Conservation (phyloP, 2,113 vertebrate genomes). For the Prunella himalayana region DNA sequence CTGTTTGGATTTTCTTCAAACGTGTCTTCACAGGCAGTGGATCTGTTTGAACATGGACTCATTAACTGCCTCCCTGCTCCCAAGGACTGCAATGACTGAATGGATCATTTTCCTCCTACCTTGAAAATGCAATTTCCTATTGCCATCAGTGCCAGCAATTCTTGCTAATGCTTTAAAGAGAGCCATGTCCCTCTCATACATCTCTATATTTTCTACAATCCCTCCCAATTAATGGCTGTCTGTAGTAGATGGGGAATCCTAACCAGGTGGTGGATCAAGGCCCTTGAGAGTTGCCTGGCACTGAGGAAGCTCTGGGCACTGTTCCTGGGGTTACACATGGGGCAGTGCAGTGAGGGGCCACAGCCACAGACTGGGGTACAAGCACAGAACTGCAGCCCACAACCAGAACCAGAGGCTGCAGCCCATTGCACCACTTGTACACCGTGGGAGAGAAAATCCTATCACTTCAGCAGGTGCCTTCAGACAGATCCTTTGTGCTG, state of each 20-base stretch:
- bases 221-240: not conserved
- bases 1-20: not conserved
- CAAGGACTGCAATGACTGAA: rapidly evolving
- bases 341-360: not conserved
- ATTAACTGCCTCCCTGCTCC: not conserved
- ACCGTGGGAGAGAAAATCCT: not conserved
- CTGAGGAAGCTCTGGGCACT: not conserved
- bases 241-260: not conserved
- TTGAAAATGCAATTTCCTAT: not conserved
- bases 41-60: rapidly evolving
- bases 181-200: not conserved
- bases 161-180: not conserved
- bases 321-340: not conserved
- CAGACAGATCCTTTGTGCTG: not conserved
- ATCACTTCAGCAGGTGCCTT: not conserved
- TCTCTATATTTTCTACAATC: not conserved
- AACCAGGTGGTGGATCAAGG: not conserved
- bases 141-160: not conserved
- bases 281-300: not conserved
- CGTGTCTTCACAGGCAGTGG: not conserved
- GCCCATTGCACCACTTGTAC: not conserved
- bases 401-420: not conserved
- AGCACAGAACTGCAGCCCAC: rapidly evolving
- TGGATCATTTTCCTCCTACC: not conserved
- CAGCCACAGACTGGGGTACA: not conserved